phyloP scores from a whole-genome alignment of 2,888 invertebrate species.

The Tethea ocularis region DNA sequence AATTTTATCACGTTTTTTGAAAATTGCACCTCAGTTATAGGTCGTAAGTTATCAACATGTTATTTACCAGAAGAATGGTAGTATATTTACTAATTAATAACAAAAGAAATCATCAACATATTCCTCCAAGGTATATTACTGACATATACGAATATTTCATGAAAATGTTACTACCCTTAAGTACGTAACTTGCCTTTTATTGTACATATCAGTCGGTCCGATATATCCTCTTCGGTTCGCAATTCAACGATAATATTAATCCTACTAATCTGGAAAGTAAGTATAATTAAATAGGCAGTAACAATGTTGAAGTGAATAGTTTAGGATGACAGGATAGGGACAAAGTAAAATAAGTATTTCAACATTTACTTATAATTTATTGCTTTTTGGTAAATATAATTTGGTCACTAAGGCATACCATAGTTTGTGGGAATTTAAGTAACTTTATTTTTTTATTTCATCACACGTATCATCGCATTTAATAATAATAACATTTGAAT shows the following conservation, averaged over 20 bases:
- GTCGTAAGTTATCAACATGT: too few relatives aligned
- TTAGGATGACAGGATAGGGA: background rate
- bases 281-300: background rate
- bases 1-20: too few relatives aligned
- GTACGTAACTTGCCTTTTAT: background rate
- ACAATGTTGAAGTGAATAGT: background rate
- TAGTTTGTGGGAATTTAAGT: background rate
- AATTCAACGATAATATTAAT: too few relatives aligned
- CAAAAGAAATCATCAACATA: too few relatives aligned
- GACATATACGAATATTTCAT: too few relatives aligned
- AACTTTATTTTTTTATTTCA: background rate
- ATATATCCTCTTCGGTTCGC: too few relatives aligned
- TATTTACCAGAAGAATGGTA: too few relatives aligned
- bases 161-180: too few relatives aligned
- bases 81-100: too few relatives aligned
- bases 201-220: background rate
- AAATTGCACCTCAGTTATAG: too few relatives aligned
- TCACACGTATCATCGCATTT: background rate
- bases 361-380: slow-evolving; percentile 9
- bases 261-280: too few relatives aligned
- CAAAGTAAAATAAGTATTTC: background rate
- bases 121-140: too few relatives aligned
- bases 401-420: background rate
- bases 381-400: slow-evolving; percentile 9
- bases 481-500: background rate